Evolutionary conservation across 2,888 invertebrate genomes (phyloP).

Genomic region (Cryptocephalus primarius): DNA sequence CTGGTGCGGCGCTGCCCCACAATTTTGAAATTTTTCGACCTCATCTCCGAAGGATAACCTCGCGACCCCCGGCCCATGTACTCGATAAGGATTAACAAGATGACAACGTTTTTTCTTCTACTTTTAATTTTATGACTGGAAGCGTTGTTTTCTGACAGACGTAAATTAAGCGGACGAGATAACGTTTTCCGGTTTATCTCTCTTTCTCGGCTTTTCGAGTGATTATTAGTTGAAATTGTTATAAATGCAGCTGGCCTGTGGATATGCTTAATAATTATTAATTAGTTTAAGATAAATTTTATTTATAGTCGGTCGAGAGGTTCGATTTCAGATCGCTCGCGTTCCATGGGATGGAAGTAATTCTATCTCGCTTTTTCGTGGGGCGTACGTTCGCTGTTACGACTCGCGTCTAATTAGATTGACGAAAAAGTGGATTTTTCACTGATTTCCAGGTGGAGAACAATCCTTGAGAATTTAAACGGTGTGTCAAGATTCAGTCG

Average conservation of each 20-base stretch:
- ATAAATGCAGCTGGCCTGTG: slow-evolving; percentile 3
- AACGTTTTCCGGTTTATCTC: slow-evolving; percentile 7
- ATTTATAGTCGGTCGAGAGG: no score
- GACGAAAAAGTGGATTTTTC: no score
- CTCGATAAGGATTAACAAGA: slow-evolving; percentile 9
- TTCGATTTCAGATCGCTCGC: no score
- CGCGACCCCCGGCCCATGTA: slow-evolving; percentile 5
- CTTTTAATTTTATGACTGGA: slow-evolving; percentile 4
- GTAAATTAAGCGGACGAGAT: slow-evolving; percentile 8
- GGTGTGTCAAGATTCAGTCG: no score
- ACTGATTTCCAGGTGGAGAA: no score
- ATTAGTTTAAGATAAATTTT: background rate
- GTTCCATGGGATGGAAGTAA: no score
- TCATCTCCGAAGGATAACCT: slow-evolving; percentile 1
- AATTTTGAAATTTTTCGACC: slow-evolving; percentile 2
- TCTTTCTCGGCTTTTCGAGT: slow-evolving; percentile 1
- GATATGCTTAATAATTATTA: slow-evolving; percentile 1
- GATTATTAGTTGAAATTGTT: slow-evolving; percentile 2
- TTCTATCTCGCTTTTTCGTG: no score
- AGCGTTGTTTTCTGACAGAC: slow-evolving; percentile 5
- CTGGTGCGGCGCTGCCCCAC: background rate
- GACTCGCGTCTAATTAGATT: no score
- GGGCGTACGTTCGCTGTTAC: no score
- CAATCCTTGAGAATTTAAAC: no score
- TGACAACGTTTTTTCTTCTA: slow-evolving; percentile 7